These are phyloP conservation scores for Heterodera schachtii DNA, from an alignment of 1,140 invertebrate species.

Conservation along the genomic window DNA sequence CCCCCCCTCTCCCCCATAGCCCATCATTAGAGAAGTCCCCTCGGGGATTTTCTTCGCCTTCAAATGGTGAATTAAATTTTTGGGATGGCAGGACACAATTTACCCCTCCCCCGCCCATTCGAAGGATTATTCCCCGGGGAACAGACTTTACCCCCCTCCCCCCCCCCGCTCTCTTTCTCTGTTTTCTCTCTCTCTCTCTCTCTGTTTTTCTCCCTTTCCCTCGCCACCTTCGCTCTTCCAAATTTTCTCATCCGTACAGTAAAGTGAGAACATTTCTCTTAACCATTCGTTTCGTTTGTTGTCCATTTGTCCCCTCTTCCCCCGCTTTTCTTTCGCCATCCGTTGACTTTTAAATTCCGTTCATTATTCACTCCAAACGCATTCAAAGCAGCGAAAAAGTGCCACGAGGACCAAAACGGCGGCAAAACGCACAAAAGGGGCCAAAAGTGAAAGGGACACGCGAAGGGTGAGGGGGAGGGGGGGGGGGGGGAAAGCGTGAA, in stretches of 20 bases:
- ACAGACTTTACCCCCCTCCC: slow-evolving; percentile 26
- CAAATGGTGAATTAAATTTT: slow-evolving; percentile 7
- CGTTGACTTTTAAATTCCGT: background rate
- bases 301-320: too few relatives aligned
- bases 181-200: background rate
- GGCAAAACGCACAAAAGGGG: slow-evolving; percentile 11
- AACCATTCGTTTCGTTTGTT: too few relatives aligned
- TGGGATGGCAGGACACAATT: background rate
- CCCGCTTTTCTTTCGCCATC: background rate
- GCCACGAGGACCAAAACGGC: slow-evolving; percentile 6
- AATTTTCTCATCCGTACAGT: too few relatives aligned
- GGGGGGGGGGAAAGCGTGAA: background rate
- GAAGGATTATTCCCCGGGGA: slow-evolving; percentile 34
- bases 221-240: too few relatives aligned
- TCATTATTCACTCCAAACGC: background rate
- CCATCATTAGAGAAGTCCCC: background rate
- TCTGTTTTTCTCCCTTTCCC: background rate
- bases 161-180: background rate
- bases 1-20: too few relatives aligned
- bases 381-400: slow-evolving; percentile 10
- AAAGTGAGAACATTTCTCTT: too few relatives aligned
- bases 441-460: slow-evolving; percentile 3
- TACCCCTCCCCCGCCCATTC: slow-evolving; percentile 11
- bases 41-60: slow-evolving; percentile 14
- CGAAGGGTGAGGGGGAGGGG: background rate